A percentile compares a stretch with the other conserved stretches of the same genome.
Conservation (phyloP, 2,113 vertebrate species). For the Philantomba maxwellii region DNA sequence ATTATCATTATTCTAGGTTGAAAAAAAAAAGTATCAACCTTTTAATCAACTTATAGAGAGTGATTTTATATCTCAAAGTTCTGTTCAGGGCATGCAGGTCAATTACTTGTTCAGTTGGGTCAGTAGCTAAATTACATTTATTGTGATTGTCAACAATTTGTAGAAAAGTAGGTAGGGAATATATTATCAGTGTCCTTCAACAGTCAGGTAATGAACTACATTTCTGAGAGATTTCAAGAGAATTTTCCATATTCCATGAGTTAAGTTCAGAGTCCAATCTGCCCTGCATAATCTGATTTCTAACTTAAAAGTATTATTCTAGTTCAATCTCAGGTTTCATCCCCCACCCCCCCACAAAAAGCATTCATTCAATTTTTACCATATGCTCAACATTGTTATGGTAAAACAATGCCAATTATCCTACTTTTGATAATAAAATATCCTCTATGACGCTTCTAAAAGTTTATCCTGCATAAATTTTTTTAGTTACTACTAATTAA, state of each 20-base stretch:
- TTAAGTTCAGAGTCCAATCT: neutral
- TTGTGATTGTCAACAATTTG: neutral
- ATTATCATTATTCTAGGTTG: neutral
- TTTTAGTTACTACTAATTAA: neutral
- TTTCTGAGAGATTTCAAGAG: neutral
- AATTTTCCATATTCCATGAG: neutral
- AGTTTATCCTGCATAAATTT: neutral
- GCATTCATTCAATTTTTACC: neutral
- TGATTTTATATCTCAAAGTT: neutral
- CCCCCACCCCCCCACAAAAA: neutral
- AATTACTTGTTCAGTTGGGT: neutral
- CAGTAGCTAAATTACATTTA: neutral
- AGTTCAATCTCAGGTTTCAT: neutral
- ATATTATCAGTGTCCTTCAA: neutral
- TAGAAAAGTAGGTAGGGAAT: neutral
- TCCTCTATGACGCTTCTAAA: neutral
- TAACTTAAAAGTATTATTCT: neutral
- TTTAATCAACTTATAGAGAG: conserved; percentile 23
- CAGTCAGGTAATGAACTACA: neutral
- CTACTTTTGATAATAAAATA: neutral
- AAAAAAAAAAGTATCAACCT: neutral
- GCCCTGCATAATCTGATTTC: neutral
- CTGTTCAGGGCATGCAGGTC: neutral
- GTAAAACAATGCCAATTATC: neutral
- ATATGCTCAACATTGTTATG: neutral